Percentiles rank a stretch among this genome's conserved stretches.
phyloP scores from a whole-genome alignment of 2,888 invertebrate genomes.

The Coleophora flavipennella region DNA sequence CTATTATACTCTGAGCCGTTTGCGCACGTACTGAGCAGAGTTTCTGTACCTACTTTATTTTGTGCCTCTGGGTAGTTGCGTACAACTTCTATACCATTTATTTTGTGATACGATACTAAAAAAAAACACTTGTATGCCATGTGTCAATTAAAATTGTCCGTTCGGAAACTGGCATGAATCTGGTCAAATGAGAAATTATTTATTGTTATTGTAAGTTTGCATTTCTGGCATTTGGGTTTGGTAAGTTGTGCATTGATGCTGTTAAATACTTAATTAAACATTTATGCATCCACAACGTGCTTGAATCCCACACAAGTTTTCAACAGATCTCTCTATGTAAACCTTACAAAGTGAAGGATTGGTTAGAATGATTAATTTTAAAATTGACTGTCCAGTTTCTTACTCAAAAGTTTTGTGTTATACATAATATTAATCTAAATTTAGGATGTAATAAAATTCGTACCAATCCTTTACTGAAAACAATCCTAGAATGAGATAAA shows the following conservation, averaged over 20 bases:
- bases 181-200: constrained; percentile 62
- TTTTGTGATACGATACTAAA: constrained; percentile 45
- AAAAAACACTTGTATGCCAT: constrained; percentile 51
- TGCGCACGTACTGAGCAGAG: too few species aligned
- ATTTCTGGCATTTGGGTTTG: constrained; percentile 54
- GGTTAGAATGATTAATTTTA: constrained; percentile 25
- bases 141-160: constrained; percentile 70
- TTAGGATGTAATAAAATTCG: constrained; percentile 20
- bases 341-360: constrained; percentile 60
- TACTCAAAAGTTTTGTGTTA: constrained; percentile 21
- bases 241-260: constrained; percentile 41
- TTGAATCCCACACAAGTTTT: constrained; percentile 46
- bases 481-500: constrained; percentile 58
- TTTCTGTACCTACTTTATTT: too few species aligned
- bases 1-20: too few species aligned
- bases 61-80: constrained; percentile 64
- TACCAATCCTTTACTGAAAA: constrained; percentile 48
- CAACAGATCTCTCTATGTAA: constrained; percentile 64
- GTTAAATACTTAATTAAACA: constrained; percentile 22
- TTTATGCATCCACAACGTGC: constrained; percentile 34
- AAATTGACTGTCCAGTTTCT: constrained; percentile 19
- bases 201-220: constrained; percentile 60
- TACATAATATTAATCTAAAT: constrained; percentile 20
- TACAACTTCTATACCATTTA: constrained; percentile 48
- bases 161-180: constrained; percentile 56